phyloP scores from a whole-genome alignment of 2,797 vertebrate species.

The Channa striata region DNA sequence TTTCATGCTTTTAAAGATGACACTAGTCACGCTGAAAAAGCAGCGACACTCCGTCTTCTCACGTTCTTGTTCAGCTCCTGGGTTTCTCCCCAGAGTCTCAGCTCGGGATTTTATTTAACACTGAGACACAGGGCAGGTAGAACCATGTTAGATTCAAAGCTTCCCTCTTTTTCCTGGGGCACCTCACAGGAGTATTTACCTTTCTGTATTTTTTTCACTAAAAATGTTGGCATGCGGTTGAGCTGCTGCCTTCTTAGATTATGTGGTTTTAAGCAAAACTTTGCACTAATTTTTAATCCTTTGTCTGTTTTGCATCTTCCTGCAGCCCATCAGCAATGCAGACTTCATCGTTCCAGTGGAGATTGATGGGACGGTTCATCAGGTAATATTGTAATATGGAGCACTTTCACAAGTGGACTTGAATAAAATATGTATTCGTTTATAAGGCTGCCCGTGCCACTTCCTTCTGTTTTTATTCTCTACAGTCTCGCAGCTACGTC shows the following conservation, averaged over 20 bases:
- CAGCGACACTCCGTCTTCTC: slow-evolving; percentile 31
- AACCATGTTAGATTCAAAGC: slow-evolving; percentile 52
- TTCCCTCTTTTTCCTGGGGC: slow-evolving; percentile 53
- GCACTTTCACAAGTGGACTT: slow-evolving; percentile 19
- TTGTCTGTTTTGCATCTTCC: slow-evolving; percentile 45
- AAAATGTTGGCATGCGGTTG: slow-evolving; percentile 25
- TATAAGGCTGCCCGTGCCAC: slow-evolving; percentile 19
- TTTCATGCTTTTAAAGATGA: slow-evolving; percentile 54
- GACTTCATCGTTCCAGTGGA: slow-evolving; percentile 91
- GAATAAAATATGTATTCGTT: slow-evolving; percentile 42
- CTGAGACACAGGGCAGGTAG: slow-evolving; percentile 40
- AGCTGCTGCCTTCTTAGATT: slow-evolving; percentile 18
- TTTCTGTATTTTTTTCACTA: slow-evolving; percentile 9
- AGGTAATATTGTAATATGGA: slow-evolving; percentile 82
- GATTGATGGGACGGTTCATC: slow-evolving; percentile 98
- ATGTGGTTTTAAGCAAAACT: slow-evolving; percentile 9
- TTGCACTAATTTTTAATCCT: slow-evolving; percentile 23
- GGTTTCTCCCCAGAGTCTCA: slow-evolving; percentile 58
- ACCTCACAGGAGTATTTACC: slow-evolving; percentile 29
- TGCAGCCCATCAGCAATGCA: slow-evolving; percentile 96
- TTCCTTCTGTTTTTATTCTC: slow-evolving; percentile 31
- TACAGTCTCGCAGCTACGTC: slow-evolving; percentile 33
- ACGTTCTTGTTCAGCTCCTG: slow-evolving; percentile 36
- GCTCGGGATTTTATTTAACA: slow-evolving; percentile 61
- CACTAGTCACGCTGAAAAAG: slow-evolving; percentile 56